Evolutionary conservation across 2,113 vertebrate genomes (phyloP).

Genomic region (Etia nguti): DNA sequence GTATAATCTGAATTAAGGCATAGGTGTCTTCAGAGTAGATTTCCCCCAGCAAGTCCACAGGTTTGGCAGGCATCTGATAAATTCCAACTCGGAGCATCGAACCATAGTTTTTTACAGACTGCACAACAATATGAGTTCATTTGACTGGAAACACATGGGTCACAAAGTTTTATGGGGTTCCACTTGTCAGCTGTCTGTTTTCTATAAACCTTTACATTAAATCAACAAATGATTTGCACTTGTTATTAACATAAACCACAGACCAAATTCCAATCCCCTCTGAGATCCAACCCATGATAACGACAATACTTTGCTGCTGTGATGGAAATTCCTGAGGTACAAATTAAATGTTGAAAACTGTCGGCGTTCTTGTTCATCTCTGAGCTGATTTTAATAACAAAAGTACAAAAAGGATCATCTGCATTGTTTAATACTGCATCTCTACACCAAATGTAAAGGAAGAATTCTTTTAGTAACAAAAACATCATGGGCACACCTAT

Average conservation of each 20-base stretch:
- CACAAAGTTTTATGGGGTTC: background rate
- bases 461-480: background rate
- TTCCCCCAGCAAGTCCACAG: background rate
- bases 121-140: background rate
- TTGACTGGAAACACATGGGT: background rate
- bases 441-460: background rate
- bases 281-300: background rate
- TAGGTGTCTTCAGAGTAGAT: background rate
- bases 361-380: background rate
- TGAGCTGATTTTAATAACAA: background rate
- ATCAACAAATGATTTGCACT: background rate
- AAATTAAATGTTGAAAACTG: background rate
- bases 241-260: background rate
- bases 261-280: background rate
- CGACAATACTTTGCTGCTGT: background rate
- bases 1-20: background rate
- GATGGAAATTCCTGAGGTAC: accelerated
- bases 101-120: background rate
- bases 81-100: background rate
- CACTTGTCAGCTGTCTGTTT: background rate
- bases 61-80: background rate
- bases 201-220: background rate
- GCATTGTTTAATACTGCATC: background rate
- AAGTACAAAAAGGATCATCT: background rate
- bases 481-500: background rate